These are phyloP conservation scores for Morelia viridis DNA, from an alignment of 2,797 vertebrate species.

Conservation along the genomic window DNA sequence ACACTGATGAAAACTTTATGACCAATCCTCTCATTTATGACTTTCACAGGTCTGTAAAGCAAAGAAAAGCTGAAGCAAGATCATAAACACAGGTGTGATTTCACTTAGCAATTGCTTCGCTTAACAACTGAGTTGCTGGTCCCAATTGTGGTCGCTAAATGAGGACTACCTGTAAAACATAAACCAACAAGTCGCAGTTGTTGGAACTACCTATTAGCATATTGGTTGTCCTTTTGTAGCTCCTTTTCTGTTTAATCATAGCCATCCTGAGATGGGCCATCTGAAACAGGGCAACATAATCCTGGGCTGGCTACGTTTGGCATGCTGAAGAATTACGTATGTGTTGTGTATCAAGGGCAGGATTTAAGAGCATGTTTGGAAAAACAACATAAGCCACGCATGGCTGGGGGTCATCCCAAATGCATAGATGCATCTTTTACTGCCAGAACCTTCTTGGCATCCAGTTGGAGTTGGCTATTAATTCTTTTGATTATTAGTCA, in stretches of 20 bases:
- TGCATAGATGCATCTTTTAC: background rate
- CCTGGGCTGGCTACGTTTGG: background rate
- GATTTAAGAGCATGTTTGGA: background rate
- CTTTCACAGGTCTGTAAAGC: too few species aligned
- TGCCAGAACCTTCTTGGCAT: background rate
- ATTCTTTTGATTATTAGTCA: conserved; percentile 4
- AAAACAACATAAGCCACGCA: background rate
- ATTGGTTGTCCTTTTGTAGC: background rate
- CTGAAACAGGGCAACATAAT: background rate
- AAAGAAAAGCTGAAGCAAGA: too few species aligned
- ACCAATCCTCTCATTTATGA: too few species aligned
- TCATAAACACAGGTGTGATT: too few species aligned
- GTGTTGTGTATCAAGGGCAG: background rate
- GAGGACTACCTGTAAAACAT: background rate
- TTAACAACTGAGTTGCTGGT: too few species aligned
- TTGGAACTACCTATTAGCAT: background rate
- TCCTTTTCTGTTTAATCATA: background rate
- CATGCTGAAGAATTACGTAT: too few species aligned
- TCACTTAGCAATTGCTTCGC: too few species aligned
- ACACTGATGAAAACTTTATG: too few species aligned
- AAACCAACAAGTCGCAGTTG: background rate
- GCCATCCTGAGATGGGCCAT: background rate
- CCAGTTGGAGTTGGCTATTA: conserved; percentile 7
- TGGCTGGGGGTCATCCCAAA: background rate
- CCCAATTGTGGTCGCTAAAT: too few species aligned